Conservation (phyloP, 2,113 vertebrate genomes). For the Neodon shergylaensis region DNA sequence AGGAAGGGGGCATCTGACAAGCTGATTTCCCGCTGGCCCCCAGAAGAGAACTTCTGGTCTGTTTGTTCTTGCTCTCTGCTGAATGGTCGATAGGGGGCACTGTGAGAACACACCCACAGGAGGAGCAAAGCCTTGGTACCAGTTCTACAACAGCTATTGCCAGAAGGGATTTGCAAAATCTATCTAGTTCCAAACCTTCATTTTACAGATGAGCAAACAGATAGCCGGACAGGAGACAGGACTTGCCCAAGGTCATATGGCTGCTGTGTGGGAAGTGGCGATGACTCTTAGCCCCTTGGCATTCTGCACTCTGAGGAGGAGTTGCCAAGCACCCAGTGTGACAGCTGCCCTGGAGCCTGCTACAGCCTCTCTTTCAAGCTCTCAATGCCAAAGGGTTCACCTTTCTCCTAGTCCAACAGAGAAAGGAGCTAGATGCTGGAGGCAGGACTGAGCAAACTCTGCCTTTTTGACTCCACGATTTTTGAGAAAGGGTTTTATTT, state of each 20-base stretch:
- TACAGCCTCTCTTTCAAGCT: not conserved
- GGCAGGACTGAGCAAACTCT: not conserved
- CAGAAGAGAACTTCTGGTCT: fast-evolving
- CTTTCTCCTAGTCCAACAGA: not conserved
- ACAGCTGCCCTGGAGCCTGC: too few species aligned
- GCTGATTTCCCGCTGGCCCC: not conserved
- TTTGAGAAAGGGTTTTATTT: not conserved
- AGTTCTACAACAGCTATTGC: not conserved
- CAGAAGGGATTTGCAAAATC: not conserved
- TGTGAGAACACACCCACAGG: constrained; percentile 26
- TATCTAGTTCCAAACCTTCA: constrained; percentile 35
- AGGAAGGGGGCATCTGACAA: too few species aligned
- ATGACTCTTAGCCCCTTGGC: not conserved
- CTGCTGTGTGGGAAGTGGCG: not conserved
- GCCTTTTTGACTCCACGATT: not conserved
- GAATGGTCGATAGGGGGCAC: constrained; percentile 65
- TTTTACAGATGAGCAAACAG: constrained; percentile 67
- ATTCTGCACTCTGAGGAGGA: not conserved
- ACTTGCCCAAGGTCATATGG: constrained; percentile 58
- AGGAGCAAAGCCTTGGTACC: not conserved
- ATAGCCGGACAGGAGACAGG: constrained; percentile 26
- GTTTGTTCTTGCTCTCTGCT: not conserved
- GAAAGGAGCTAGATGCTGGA: not conserved
- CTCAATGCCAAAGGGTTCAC: not conserved
- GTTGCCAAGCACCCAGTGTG: not conserved